Percentiles rank a stretch among this genome's conserved stretches.
Conservation (phyloP, 2,797 vertebrate species). For the Melanotaenia pygmaea region DNA sequence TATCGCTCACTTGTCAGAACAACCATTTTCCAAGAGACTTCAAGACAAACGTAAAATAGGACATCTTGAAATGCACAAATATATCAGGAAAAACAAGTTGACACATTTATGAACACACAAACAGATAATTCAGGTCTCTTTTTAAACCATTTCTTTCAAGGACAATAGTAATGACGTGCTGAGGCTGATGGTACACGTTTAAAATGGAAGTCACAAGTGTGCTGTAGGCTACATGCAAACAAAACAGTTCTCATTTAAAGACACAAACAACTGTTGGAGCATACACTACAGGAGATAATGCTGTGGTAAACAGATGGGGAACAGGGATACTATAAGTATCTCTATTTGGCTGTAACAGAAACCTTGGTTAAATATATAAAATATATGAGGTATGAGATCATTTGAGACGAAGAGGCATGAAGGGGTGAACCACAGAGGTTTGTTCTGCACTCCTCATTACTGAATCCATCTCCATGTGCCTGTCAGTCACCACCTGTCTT, state of each 20-base stretch:
- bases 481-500: conserved; percentile 77
- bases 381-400: conserved; percentile 72
- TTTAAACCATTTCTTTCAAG: conserved; percentile 22
- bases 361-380: conserved; percentile 67
- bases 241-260: conserved; percentile 6
- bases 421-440: conserved; percentile 42
- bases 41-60: conserved; percentile 29
- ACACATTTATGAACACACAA: conserved; percentile 19
- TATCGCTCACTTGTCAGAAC: conserved; percentile 62
- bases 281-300: conserved; percentile 15
- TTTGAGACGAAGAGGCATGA: conserved; percentile 58
- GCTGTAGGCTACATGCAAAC: conserved; percentile 9
- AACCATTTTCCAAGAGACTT: conserved; percentile 42
- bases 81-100: conserved; percentile 16
- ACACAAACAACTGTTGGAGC: background rate
- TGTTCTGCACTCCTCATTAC: conserved; percentile 74
- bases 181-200: conserved; percentile 12
- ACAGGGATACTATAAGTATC: conserved; percentile 26
- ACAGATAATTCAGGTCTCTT: conserved; percentile 24
- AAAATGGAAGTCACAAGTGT: conserved; percentile 27
- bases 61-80: conserved; percentile 16
- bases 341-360: conserved; percentile 61
- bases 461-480: conserved; percentile 60
- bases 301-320: background rate
- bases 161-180: conserved; percentile 26